Conservation (phyloP, 2,888 invertebrate species). For the Xanthia togata region DNA sequence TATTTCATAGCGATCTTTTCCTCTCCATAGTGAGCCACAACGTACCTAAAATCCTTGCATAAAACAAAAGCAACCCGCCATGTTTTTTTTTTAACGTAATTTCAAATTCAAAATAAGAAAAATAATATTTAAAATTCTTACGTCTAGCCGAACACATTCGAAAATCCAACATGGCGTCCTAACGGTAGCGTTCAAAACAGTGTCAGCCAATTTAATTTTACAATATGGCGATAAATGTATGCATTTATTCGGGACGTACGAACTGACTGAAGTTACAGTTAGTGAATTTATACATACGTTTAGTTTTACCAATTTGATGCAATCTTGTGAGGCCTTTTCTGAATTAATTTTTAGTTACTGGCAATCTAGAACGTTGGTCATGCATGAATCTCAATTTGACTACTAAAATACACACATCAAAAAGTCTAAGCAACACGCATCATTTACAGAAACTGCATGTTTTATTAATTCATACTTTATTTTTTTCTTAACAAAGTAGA, state of each 20-base stretch:
- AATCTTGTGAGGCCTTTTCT: constrained; percentile 15
- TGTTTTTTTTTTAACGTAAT: constrained; percentile 3
- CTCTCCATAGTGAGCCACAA: background rate
- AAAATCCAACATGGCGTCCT: constrained; percentile 60
- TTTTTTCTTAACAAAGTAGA: no score
- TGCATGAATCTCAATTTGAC: constrained; percentile 30
- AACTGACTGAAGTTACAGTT: constrained; percentile 35
- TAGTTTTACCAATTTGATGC: constrained; percentile 39
- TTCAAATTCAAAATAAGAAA: constrained; percentile 30
- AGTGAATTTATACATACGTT: constrained; percentile 37
- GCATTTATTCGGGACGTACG: constrained; percentile 58
- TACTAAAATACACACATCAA: no score
- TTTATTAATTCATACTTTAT: no score
- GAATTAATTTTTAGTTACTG: constrained; percentile 24
- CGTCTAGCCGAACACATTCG: constrained; percentile 54
- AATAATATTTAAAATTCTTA: constrained; percentile 25
- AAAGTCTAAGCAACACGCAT: no score
- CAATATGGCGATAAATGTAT: constrained; percentile 45
- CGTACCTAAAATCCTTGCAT: background rate
- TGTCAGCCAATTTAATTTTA: constrained; percentile 61
- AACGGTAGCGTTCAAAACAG: constrained; percentile 62
- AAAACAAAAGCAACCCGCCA: constrained; percentile 13
- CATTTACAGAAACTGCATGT: no score
- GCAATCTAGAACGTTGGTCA: constrained; percentile 8
- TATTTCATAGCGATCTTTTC: background rate